These are phyloP conservation scores for Globodera ellingtonae DNA, from an alignment of 1,140 invertebrate species.

Conservation along the genomic window DNA sequence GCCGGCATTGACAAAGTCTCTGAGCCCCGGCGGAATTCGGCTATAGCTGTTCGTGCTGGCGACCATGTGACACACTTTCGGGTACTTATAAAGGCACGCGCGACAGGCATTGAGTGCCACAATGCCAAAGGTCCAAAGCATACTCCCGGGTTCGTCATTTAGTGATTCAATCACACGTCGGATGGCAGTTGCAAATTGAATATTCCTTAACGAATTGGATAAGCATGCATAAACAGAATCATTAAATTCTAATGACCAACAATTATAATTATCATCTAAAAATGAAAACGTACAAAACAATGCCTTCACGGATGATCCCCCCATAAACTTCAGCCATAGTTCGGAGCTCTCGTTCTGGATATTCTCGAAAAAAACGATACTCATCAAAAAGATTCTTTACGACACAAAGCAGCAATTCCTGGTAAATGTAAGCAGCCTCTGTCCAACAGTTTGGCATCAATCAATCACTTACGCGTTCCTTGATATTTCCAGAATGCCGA, in stretches of 20 bases:
- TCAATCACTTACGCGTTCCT: constrained; percentile 37
- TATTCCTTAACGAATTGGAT: constrained; percentile 39
- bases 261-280: background rate
- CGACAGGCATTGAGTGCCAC: constrained; percentile 58
- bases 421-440: too few species aligned
- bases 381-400: constrained; percentile 96
- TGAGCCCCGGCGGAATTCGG: constrained; percentile 46
- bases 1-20: constrained; percentile 53
- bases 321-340: constrained; percentile 97
- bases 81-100: constrained; percentile 50
- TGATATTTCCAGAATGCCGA: constrained; percentile 28
- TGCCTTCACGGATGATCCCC: constrained; percentile 91
- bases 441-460: background rate
- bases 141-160: constrained; percentile 33
- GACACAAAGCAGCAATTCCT: constrained; percentile 91
- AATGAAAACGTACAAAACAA: constrained; percentile 69
- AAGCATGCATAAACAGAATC: background rate
- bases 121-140: constrained; percentile 57
- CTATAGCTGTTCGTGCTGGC: constrained; percentile 44
- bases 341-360: constrained; percentile 94
- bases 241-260: too few species aligned
- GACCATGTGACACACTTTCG: constrained; percentile 63
- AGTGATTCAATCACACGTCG: constrained; percentile 59
- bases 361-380: constrained; percentile 95
- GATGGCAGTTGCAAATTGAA: constrained; percentile 62